Conservation (phyloP, 2,797 vertebrate species). For the Peromyscus nudipes region DNA sequence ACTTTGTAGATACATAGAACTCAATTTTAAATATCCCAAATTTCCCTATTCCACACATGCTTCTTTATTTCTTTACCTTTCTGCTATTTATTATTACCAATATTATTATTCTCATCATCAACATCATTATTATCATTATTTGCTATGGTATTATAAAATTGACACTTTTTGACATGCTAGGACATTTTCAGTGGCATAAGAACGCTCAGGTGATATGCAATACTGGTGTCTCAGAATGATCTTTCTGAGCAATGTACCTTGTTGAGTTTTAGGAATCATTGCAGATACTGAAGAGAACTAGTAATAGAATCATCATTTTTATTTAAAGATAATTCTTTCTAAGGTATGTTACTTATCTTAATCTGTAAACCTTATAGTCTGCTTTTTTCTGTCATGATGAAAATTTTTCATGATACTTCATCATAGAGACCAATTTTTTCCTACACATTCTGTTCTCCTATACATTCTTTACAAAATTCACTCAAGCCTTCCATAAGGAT, state of each 20-base stretch:
- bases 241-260: not conserved
- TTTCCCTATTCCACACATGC: rapidly evolving
- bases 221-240: not conserved
- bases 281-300: not conserved
- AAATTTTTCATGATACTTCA: not conserved
- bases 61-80: not conserved
- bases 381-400: not conserved
- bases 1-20: not conserved
- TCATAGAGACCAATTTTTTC: not conserved
- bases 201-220: not conserved
- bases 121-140: not conserved
- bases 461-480: not conserved
- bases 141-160: too few relatives aligned
- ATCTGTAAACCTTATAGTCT: not conserved
- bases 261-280: not conserved
- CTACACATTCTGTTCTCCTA: not conserved
- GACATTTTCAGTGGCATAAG: not conserved
- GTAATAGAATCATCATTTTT: not conserved
- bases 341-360: not conserved
- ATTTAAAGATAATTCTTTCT: not conserved
- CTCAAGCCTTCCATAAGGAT: not conserved
- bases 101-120: not conserved
- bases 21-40: not conserved
- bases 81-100: not conserved
- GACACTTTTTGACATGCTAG: not conserved